These are phyloP conservation scores for Gonocerus acuteangulatus DNA, from an alignment of 2,888 invertebrate species.

Conservation along the genomic window DNA sequence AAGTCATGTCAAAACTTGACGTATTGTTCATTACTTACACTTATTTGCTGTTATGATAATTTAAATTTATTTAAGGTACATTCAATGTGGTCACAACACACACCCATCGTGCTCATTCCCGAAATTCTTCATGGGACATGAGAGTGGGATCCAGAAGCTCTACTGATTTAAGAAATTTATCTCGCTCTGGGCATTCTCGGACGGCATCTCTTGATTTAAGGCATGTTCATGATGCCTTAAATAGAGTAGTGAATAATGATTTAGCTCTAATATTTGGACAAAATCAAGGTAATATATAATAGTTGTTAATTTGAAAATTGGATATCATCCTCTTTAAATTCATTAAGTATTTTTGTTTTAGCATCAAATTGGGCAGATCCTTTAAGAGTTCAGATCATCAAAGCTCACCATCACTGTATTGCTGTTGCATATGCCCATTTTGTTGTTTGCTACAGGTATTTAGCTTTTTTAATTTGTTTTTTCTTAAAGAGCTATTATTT, in stretches of 20 bases:
- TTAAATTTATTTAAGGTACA: neutral
- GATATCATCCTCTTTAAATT: neutral
- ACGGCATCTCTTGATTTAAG: conserved; percentile 73
- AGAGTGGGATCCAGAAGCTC: conserved; percentile 48
- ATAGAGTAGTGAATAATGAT: conserved; percentile 63
- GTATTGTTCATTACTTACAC: too few species aligned
- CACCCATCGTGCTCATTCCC: conserved; percentile 51
- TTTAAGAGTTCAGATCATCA: conserved; percentile 81
- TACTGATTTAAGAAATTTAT: conserved; percentile 45
- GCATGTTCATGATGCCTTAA: conserved; percentile 60
- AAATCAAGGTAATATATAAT: conserved; percentile 45
- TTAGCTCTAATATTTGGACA: conserved; percentile 60
- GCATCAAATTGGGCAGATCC: conserved; percentile 74
- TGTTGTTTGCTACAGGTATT: conserved; percentile 83
- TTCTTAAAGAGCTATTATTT: too few species aligned
- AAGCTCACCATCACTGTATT: conserved; percentile 97
- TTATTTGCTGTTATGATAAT: too few species aligned
- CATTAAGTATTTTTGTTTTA: conserved; percentile 40
- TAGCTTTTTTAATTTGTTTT: too few species aligned
- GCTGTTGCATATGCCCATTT: conserved; percentile 94
- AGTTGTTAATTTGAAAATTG: neutral
- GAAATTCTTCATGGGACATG: conserved; percentile 77
- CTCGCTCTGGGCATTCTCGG: conserved; percentile 60
- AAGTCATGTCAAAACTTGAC: too few species aligned
- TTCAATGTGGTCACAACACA: conserved; percentile 29